phyloP scores from a whole-genome alignment of 2,797 vertebrate species.

The Diplodus puntazzo region DNA sequence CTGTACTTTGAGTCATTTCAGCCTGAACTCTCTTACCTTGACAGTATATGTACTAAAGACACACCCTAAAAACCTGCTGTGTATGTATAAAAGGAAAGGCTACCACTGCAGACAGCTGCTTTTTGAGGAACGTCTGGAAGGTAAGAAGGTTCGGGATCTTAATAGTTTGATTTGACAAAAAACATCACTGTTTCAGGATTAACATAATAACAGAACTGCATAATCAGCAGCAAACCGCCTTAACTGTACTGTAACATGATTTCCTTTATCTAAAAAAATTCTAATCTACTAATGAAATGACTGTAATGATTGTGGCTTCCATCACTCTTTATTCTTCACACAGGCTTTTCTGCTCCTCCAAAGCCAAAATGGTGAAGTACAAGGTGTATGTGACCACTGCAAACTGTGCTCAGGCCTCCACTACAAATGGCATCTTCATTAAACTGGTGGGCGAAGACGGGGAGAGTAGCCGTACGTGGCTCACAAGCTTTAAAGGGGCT shows the following conservation, averaged over 20 bases:
- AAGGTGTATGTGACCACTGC: background rate
- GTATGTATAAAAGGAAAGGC: background rate
- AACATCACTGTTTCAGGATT: background rate
- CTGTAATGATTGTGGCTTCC: background rate
- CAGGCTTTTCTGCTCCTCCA: background rate
- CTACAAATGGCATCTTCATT: constrained; percentile 23
- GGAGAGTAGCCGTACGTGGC: background rate
- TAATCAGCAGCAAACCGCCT: background rate
- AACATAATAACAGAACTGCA: too few species aligned
- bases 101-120: background rate
- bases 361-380: constrained; percentile 22
- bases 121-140: background rate
- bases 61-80: background rate
- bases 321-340: background rate
- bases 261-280: background rate
- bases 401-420: background rate
- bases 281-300: background rate
- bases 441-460: constrained; percentile 16
- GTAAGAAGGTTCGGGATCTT: background rate
- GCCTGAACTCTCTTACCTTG: background rate
- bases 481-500: background rate
- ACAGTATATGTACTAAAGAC: background rate
- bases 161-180: background rate
- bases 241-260: background rate
- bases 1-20: background rate